phyloP scores from a whole-genome alignment of 1,140 invertebrate species.

The Bombus turneri region DNA sequence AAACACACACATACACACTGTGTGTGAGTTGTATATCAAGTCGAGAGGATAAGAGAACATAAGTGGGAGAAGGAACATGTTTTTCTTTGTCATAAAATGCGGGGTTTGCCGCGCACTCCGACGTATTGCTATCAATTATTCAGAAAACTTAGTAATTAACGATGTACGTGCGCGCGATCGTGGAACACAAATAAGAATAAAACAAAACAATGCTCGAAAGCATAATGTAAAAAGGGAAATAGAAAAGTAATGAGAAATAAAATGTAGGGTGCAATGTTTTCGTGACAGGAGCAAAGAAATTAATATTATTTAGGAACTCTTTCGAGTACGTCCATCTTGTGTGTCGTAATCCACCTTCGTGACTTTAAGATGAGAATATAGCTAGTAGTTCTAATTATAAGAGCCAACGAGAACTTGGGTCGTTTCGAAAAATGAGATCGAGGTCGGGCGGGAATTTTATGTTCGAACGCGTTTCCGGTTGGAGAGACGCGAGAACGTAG shows the following conservation, averaged over 20 bases:
- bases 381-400: slow-evolving; percentile 59
- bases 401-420: slow-evolving; percentile 53
- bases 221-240: no score
- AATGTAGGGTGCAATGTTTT: slow-evolving; percentile 30
- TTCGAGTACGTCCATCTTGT: slow-evolving; percentile 50
- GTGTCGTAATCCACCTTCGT: slow-evolving; percentile 52
- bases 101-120: not conserved
- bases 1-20: not conserved
- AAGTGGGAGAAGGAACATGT: not conserved
- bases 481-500: not conserved
- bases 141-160: slow-evolving; percentile 18
- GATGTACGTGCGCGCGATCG: slow-evolving; percentile 3
- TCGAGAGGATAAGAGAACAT: not conserved
- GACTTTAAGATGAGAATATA: slow-evolving; percentile 47
- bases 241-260: not conserved
- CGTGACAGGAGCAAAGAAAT: not conserved
- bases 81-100: slow-evolving; percentile 4
- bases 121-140: slow-evolving; percentile 18
- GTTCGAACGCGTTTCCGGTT: not conserved
- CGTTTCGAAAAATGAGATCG: slow-evolving; percentile 44
- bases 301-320: slow-evolving; percentile 48
- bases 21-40: not conserved
- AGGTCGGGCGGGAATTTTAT: slow-evolving; percentile 6
- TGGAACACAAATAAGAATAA: not conserved
- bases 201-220: no score